Conservation (phyloP, 2,113 vertebrate genomes). For the Meleagris gallopavo region DNA sequence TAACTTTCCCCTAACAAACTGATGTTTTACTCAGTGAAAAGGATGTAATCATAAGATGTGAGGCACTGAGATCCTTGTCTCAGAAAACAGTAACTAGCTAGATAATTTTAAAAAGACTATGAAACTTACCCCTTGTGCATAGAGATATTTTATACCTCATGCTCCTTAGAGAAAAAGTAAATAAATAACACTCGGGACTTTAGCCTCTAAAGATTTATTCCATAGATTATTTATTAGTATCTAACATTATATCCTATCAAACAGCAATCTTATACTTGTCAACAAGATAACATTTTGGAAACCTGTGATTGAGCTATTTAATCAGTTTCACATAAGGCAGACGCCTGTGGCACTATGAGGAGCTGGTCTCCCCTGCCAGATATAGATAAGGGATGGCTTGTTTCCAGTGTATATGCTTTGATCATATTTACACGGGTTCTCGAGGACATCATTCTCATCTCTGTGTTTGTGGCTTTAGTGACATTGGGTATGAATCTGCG, state of each 20-base stretch:
- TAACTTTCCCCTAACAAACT: not conserved
- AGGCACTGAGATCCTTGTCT: not conserved
- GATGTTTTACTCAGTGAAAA: not conserved
- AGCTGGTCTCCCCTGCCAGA: not conserved
- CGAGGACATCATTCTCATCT: not conserved
- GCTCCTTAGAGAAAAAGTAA: not conserved
- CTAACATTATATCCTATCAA: not conserved
- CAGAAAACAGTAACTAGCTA: not conserved
- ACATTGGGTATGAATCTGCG: not conserved
- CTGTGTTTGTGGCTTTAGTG: not conserved
- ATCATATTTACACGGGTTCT: not conserved
- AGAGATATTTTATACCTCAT: not conserved
- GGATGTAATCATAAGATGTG: not conserved
- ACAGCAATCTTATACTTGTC: constrained; percentile 1
- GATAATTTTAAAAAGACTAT: not conserved
- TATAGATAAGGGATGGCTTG: not conserved
- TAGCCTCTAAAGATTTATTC: not conserved
- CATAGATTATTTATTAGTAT: not conserved
- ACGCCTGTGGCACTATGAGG: not conserved
- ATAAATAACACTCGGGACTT: not conserved
- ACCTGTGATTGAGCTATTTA: constrained; percentile 14
- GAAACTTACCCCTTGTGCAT: not conserved
- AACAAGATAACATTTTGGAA: not conserved
- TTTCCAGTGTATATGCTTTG: not conserved
- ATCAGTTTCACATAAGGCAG: not conserved